Conservation (phyloP, 2,888 invertebrate genomes). For the Aphidius colemani region DNA sequence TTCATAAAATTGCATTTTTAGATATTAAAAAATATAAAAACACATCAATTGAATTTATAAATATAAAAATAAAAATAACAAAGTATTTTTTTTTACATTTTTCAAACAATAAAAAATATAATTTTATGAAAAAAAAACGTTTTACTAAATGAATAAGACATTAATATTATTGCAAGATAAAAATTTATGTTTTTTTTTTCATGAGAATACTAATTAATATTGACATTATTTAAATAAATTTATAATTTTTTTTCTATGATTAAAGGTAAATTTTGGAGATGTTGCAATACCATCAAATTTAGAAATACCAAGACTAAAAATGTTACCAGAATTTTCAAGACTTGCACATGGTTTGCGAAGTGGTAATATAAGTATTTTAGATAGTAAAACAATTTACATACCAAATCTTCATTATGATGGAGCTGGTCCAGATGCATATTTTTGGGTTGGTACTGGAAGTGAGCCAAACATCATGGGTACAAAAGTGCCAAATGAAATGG, state of each 20-base stretch:
- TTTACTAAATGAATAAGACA: too few species aligned
- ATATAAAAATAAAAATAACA: neutral
- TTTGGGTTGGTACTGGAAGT: constrained; percentile 90
- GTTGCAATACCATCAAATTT: constrained; percentile 78
- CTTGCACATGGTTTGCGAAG: constrained; percentile 87
- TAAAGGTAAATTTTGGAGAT: constrained; percentile 86
- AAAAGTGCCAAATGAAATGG: constrained; percentile 89
- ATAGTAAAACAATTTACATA: constrained; percentile 90
- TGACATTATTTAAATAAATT: neutral
- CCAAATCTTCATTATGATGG: constrained; percentile 93
- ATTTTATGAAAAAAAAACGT: too few species aligned
- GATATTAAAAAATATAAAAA: neutral
- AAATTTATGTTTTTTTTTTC: too few species aligned
- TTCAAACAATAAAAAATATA: too few species aligned
- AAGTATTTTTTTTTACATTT: too few species aligned
- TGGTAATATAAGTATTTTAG: constrained; percentile 88
- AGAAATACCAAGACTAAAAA: constrained; percentile 79
- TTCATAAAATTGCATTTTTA: constrained; percentile 1
- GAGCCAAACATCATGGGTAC: constrained; percentile 81
- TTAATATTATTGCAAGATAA: too few species aligned
- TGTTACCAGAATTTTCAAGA: constrained; percentile 84
- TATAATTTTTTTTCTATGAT: constrained; percentile 39
- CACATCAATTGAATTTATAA: neutral
- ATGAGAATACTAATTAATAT: too few species aligned
- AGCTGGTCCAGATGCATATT: constrained; percentile 89